Evolutionary conservation across 2,113 vertebrate genomes (phyloP).

Genomic region (Hipposideros armiger): DNA sequence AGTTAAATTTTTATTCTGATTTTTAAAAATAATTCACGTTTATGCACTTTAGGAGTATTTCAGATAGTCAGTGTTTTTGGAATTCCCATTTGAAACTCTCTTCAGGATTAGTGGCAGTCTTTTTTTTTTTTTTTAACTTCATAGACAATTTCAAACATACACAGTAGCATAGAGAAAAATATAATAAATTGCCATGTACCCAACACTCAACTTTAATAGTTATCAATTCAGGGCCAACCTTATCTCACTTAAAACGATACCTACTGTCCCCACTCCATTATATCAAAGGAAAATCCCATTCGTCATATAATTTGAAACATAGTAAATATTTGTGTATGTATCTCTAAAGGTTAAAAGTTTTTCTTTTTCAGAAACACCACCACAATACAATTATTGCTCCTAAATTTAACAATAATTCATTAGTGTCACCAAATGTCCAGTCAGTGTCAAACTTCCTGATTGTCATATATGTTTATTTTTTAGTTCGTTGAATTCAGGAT

Average conservation of each 20-base stretch:
- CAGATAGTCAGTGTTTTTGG: neutral
- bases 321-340: neutral
- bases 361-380: neutral
- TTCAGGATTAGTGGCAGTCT: neutral
- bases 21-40: neutral
- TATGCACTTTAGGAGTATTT: neutral
- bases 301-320: neutral
- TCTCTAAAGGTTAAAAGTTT: neutral
- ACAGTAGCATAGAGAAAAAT: neutral
- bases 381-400: neutral
- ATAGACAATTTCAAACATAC: neutral
- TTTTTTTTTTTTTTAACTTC: neutral
- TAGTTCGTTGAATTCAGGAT: neutral
- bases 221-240: neutral
- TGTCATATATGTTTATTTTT: neutral
- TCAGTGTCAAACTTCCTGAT: neutral
- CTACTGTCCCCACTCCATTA: neutral
- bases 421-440: neutral
- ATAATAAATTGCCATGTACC: neutral
- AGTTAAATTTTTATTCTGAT: constrained; percentile 43
- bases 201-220: neutral
- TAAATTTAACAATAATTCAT: neutral
- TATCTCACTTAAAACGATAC: neutral
- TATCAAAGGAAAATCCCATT: constrained; percentile 9
- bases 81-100: constrained; percentile 34